Percentiles rank a stretch among this genome's conserved stretches.
phyloP scores from a whole-genome alignment of 2,888 invertebrate species.

The Macrophya alboannulata region DNA sequence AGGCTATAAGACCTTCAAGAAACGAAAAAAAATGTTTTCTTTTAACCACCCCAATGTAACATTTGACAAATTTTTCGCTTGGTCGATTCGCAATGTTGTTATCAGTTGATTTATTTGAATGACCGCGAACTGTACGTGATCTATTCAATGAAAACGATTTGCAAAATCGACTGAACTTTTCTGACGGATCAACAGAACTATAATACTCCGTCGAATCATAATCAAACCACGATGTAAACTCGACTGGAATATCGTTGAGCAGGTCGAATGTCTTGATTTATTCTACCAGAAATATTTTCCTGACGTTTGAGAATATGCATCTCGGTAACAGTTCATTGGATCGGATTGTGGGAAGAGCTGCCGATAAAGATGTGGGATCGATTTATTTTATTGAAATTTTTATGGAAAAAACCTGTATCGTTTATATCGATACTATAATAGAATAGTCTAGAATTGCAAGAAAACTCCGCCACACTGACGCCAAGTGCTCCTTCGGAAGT shows the following conservation, averaged over 20 bases:
- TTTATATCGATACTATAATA: not conserved
- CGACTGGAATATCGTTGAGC: not conserved
- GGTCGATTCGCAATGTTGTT: no score
- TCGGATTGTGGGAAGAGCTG: not conserved
- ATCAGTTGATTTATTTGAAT: no score
- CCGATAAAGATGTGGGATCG: not conserved
- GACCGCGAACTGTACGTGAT: not conserved
- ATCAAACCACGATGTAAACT: not conserved
- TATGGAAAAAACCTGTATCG: not conserved
- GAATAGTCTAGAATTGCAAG: not conserved
- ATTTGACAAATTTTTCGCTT: no score
- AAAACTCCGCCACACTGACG: not conserved
- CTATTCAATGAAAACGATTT: not conserved
- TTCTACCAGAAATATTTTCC: not conserved
- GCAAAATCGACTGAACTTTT: not conserved
- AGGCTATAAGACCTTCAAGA: no score
- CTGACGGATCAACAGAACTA: no score
- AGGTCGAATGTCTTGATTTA: not conserved
- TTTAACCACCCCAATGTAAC: no score
- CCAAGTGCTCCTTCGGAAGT: not conserved
- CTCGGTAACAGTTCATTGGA: not conserved
- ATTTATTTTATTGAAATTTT: not conserved
- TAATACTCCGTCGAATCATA: no score
- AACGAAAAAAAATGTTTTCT: no score
- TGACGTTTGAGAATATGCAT: not conserved